These are phyloP conservation scores for Asarcornis scutulata DNA, from an alignment of 2,113 vertebrate species.

Conservation along the genomic window DNA sequence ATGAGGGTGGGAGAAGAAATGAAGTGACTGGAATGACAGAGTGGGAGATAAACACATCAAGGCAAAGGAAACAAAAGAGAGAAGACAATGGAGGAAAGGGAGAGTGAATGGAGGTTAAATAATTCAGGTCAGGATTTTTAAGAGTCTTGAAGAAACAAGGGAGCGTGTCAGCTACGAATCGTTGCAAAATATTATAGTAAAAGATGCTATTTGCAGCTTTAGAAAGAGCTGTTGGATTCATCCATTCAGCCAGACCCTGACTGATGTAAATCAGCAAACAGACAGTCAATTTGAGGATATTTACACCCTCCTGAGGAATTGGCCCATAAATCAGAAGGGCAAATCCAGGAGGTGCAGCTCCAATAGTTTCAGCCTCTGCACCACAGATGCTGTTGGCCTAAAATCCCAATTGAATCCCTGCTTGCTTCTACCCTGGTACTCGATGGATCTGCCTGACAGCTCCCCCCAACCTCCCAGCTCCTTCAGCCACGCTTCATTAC, in stretches of 20 bases:
- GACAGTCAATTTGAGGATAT: fast-evolving
- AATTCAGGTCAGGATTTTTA: slow-evolving; percentile 4
- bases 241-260: background rate
- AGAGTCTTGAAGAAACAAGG: background rate
- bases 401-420: background rate
- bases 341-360: background rate
- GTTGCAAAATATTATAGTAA: background rate
- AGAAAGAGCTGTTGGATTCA: background rate
- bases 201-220: background rate
- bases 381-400: background rate
- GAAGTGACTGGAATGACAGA: background rate
- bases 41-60: background rate
- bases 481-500: background rate
- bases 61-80: background rate
- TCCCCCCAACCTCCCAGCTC: background rate
- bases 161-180: background rate
- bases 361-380: background rate
- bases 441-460: background rate
- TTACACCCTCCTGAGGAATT: background rate
- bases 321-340: background rate
- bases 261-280: background rate
- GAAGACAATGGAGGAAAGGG: background rate
- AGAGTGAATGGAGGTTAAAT: background rate
- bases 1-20: background rate
- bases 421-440: background rate